Percentiles rank a stretch among this genome's conserved stretches.
Evolutionary conservation across 2,888 invertebrate species (phyloP).

Genomic region (Drosophila subquinaria): DNA sequence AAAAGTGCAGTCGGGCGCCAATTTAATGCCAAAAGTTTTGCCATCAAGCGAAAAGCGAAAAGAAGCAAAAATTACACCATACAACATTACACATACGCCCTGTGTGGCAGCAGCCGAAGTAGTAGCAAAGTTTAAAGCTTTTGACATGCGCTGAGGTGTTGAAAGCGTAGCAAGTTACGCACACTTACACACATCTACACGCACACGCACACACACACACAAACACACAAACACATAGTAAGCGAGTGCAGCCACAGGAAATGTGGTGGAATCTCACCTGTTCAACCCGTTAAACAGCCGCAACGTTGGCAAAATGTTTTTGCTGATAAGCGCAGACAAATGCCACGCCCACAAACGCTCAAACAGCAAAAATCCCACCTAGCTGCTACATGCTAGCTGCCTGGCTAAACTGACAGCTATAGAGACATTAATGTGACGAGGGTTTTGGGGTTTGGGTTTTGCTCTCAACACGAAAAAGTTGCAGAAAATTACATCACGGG

Average conservation of each 20-base stretch:
- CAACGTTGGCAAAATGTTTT: slow-evolving; percentile 68
- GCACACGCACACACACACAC: too few species aligned
- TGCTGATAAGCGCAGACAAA: slow-evolving; percentile 69
- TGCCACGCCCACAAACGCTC: slow-evolving; percentile 40
- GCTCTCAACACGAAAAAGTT: slow-evolving; percentile 55
- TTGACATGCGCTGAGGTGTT: slow-evolving; percentile 62
- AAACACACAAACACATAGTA: too few species aligned
- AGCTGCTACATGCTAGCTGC: slow-evolving; percentile 35
- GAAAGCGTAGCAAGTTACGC: slow-evolving; percentile 62
- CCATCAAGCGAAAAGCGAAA: slow-evolving; percentile 50
- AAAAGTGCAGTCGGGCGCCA: slow-evolving; percentile 66
- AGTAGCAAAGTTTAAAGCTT: slow-evolving; percentile 62
- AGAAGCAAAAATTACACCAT: slow-evolving; percentile 43
- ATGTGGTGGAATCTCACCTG: slow-evolving; percentile 44
- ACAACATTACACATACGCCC: slow-evolving; percentile 61
- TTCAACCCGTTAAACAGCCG: slow-evolving; percentile 72
- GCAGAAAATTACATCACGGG: slow-evolving; percentile 68
- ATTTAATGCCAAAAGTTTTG: slow-evolving; percentile 79
- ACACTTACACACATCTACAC: slow-evolving; percentile 65
- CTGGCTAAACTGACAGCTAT: slow-evolving; percentile 78
- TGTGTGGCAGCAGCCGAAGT: slow-evolving; percentile 30
- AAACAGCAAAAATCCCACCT: slow-evolving; percentile 12
- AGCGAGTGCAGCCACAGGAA: slow-evolving; percentile 21
- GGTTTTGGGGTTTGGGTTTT: slow-evolving; percentile 54
- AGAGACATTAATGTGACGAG: slow-evolving; percentile 82